Evolutionary conservation across 2,113 vertebrate species (phyloP), one percentile per base, ranked within the genome.

Genomic region (Galeopterus variegatus): DNA sequence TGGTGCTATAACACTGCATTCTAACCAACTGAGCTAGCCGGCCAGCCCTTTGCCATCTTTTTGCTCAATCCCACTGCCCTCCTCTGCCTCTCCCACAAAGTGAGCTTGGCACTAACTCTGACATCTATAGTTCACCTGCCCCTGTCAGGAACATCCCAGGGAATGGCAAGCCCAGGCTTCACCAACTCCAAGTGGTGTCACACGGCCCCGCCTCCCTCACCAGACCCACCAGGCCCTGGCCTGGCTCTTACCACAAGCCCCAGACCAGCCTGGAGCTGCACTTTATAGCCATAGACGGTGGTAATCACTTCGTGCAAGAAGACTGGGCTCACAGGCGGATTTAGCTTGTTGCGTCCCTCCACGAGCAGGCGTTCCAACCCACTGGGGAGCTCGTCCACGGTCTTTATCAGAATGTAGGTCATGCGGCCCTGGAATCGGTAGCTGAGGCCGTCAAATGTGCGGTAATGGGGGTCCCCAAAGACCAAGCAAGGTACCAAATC

Each of bases 381-480:
- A 2, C 1, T 60, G 0, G 97, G 97, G 80, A 98, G 95, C 1
- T 0, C 0, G 10, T 97, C 67, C 72, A 98, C 77, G 1, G 93
- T 94, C 94, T 98, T 97, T 10, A 98, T 93, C 80, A 99, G 97
- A 21, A 98, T 17, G 54, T 99, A 99, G 36, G 98, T 99, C 98
- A 99, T 97, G 0, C 97, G 87, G 13, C 99, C 99, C 87, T 98
- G 98, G 98, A 98, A 99, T 96, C 97, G 98, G 97, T 99, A 99
- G 60, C 73, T 97, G 10, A 96, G 75, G 73, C 19, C 81, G 41
- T 99, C 99, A 17, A 99, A 99, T 0, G 99, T 99, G 58, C 89
- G 96, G 97, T 99, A 98, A 97, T 99, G 98, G 24, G 99, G 99
- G 96, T 99, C 99, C 1, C 99, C 99, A 0, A 98, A 98, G 95